Evolutionary conservation across 2,113 vertebrate genomes (phyloP).

Genomic region (Ceratotherium simum): DNA sequence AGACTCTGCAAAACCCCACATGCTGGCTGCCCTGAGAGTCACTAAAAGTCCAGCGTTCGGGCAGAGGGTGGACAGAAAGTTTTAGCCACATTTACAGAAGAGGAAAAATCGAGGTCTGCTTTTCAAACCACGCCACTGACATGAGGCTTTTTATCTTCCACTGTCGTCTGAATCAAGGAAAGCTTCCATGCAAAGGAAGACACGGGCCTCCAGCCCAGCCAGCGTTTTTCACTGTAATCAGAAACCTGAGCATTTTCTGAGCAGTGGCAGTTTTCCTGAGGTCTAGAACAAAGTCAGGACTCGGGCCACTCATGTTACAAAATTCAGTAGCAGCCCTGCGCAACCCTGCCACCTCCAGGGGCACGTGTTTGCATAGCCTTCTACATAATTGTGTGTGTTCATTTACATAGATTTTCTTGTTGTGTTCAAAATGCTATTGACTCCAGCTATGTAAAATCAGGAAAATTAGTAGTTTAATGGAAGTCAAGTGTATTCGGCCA

Average conservation of each 20-base stretch:
- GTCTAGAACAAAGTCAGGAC: background rate
- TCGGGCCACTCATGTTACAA: rapidly evolving
- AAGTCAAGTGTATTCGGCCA: background rate
- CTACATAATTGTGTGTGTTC: background rate
- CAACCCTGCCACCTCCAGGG: background rate
- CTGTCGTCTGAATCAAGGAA: background rate
- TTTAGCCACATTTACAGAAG: background rate
- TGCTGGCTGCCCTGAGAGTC: background rate
- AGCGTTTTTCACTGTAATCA: rapidly evolving
- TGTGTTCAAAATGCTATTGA: conserved; percentile 22
- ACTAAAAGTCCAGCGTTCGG: rapidly evolving
- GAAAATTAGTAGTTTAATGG: background rate
- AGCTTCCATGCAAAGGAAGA: background rate
- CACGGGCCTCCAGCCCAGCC: rapidly evolving
- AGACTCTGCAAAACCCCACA: background rate
- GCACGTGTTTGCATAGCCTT: background rate
- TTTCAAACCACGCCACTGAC: background rate
- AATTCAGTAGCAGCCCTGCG: background rate
- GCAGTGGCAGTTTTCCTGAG: background rate
- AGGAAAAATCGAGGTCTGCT: background rate
- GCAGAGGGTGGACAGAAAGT: background rate
- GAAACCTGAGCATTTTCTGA: background rate
- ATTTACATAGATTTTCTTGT: conserved; percentile 4
- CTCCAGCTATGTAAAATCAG: background rate
- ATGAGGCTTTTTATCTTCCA: background rate